Base-by-base conservation (phyloP, 2,797 vertebrate species). In the Furcifer pardalis region DNA sequence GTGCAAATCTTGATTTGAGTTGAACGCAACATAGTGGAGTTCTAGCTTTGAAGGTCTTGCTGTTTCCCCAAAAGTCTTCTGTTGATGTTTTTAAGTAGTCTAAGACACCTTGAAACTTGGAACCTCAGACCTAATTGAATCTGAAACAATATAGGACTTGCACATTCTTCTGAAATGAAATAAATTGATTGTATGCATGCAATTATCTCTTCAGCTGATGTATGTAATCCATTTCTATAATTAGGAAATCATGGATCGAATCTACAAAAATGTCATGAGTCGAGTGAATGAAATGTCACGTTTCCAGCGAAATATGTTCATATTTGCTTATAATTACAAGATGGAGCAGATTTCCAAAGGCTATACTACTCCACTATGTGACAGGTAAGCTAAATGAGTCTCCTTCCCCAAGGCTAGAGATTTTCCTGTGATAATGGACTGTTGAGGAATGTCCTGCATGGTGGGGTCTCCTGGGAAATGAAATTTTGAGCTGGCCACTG, bases 181-280 rank as follows among this genome's bases (percentile, higher is more conserved):
- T 76, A 30, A 85, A 52, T 75, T 82, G 17, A 79, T 46, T 56
- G 30, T 68, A 52, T 84, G 81, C 71, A 52, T 84, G 81, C 7
- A 68, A 9, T 72, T 90, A 69, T 52, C 83, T 52, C 84, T 81
- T 25, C 84, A 83, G 60, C 81, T 81, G 73, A 60, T 86, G 1
- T 84, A 71, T 15, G 65, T 79, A 72, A 42, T 91, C 12, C 84
- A 84, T 91, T 88, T 90, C 42, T 75, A 0, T 68, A 75, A 92
- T 30, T 90, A 99, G 98, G 98, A 99, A 96, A 99, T 99, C 84
- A 99, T 99, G 98, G 98, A 99, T 92, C 97, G 98, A 7, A 99
- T 99, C 93, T 99, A 99, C 91, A 99, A 99, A 95, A 99, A 97
- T 1, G 97, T 99, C 86, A 99, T 99, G 98, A 95, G 94, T 87